phyloP scores from a whole-genome alignment of 2,888 invertebrate genomes.

The Amiota communis region DNA sequence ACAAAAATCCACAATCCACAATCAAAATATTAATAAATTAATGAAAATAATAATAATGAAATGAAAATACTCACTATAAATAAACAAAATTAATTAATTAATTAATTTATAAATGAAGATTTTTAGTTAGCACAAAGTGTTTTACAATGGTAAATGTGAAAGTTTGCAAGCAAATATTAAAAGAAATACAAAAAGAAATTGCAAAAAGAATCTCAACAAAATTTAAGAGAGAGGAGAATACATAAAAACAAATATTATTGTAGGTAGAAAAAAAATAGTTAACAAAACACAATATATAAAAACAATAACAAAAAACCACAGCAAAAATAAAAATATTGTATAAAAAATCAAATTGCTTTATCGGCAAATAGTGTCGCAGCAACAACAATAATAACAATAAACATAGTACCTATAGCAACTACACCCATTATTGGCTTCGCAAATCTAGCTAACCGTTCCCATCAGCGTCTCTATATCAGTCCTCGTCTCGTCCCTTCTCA shows the following conservation, averaged over 20 bases:
- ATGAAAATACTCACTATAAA: neutral
- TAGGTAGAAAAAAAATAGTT: neutral
- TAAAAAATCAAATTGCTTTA: conserved; percentile 56
- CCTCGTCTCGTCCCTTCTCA: no score
- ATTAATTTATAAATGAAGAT: neutral
- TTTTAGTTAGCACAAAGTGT: conserved; percentile 22
- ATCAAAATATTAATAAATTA: neutral
- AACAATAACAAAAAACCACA: conserved; percentile 18
- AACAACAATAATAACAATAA: conserved; percentile 46
- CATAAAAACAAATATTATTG: no score
- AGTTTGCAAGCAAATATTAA: conserved; percentile 14
- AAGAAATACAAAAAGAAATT: neutral
- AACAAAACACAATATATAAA: conserved; percentile 3
- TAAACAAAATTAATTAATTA: neutral
- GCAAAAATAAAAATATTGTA: conserved; percentile 35
- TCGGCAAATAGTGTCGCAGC: conserved; percentile 52
- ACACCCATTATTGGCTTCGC: conserved; percentile 48
- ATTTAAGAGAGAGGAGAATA: no score
- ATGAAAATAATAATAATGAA: neutral
- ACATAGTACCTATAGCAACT: conserved; percentile 50
- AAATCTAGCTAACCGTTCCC: conserved; percentile 48
- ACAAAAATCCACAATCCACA: no score
- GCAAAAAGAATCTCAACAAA: conserved; percentile 9
- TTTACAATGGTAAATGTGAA: conserved; percentile 1
- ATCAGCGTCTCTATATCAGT: no score